phyloP scores from a whole-genome alignment of 2,888 invertebrate genomes.

The Pinctada fucata region DNA sequence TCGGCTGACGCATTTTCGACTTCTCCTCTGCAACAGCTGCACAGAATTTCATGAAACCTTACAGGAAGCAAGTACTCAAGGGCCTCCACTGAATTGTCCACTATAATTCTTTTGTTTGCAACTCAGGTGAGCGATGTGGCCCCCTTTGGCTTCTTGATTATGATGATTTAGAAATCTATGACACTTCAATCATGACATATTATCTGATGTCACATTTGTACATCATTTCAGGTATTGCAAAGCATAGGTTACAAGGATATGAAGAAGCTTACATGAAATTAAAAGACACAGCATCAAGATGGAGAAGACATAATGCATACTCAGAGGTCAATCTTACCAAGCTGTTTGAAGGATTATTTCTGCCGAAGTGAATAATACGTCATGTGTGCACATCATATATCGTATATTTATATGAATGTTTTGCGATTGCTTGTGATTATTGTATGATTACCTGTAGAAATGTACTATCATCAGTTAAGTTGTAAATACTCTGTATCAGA shows the following conservation, averaged over 20 bases:
- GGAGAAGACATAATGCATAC: conserved; percentile 69
- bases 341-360: conserved; percentile 68
- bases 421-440: too few relatives aligned
- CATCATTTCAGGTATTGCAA: conserved; percentile 48
- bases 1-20: too few relatives aligned
- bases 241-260: conserved; percentile 37
- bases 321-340: conserved; percentile 72
- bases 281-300: conserved; percentile 54
- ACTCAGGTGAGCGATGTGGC: too few relatives aligned
- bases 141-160: too few relatives aligned
- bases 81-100: too few relatives aligned
- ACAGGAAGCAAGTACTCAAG: too few relatives aligned
- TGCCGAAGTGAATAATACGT: conserved; percentile 34
- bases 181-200: too few relatives aligned
- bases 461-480: not conserved
- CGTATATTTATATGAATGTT: conserved; percentile 4
- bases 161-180: too few relatives aligned
- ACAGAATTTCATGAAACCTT: too few relatives aligned
- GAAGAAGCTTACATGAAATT: conserved; percentile 55
- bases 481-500: not conserved
- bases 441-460: not conserved
- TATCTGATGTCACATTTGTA: not conserved
- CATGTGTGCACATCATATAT: not conserved
- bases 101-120: too few relatives aligned
- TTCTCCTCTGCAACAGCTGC: too few relatives aligned